Evolutionary conservation across 2,113 vertebrate species (phyloP).

Genomic region (Oryzias javanicus): DNA sequence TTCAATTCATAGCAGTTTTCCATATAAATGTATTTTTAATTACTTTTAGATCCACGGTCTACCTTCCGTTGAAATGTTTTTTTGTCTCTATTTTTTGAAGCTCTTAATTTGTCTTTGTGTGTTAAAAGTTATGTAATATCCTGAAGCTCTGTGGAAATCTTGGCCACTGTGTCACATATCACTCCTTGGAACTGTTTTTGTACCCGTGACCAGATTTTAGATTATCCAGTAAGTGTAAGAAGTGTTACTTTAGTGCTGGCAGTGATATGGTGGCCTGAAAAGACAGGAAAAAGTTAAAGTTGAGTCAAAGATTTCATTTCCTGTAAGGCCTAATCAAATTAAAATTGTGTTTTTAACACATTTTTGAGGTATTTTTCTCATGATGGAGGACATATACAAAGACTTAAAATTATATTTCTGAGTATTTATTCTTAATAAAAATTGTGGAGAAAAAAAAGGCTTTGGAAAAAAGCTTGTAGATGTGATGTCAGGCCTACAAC

Average conservation of each 20-base stretch:
- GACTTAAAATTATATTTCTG: too few relatives aligned
- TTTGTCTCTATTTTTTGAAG: not conserved
- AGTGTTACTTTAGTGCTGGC: not conserved
- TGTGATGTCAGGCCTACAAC: too few relatives aligned
- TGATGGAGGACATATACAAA: too few relatives aligned
- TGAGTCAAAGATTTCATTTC: not conserved
- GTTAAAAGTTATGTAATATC: slow-evolving; percentile 2
- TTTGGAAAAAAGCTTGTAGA: too few relatives aligned
- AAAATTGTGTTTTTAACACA: too few relatives aligned
- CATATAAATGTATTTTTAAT: not conserved
- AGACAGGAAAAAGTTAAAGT: not conserved
- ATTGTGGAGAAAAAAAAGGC: too few relatives aligned
- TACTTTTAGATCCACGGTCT: not conserved
- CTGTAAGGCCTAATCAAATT: too few relatives aligned
- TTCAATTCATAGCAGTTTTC: not conserved
- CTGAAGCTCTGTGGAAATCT: slow-evolving; percentile 15
- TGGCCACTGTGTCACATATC: slow-evolving; percentile 6
- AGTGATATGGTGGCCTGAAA: not conserved
- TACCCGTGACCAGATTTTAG: not conserved
- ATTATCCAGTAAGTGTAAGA: not conserved
- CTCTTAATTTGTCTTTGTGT: not conserved
- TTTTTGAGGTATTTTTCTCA: too few relatives aligned
- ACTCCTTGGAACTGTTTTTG: not conserved
- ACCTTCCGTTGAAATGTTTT: fast-evolving
- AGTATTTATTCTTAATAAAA: too few relatives aligned